These are phyloP conservation scores for Dolichomitus sp. DNA, from an alignment of 2,888 invertebrate genomes.

Conservation along the genomic window DNA sequence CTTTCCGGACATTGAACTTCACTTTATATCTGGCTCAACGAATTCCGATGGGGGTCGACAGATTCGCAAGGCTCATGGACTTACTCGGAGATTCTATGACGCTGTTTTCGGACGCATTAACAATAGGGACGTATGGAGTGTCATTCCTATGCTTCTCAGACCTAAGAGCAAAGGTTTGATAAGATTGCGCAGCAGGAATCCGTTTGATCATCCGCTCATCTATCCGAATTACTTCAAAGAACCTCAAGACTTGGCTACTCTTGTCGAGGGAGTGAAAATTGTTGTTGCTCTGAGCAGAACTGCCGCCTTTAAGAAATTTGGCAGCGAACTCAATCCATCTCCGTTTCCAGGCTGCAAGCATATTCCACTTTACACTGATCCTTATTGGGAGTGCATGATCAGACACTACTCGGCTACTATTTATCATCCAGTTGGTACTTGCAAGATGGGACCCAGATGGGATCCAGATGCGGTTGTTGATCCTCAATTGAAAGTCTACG, in stretches of 20 bases:
- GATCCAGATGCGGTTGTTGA: slow-evolving; percentile 95
- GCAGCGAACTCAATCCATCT: slow-evolving; percentile 90
- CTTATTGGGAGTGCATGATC: slow-evolving; percentile 96
- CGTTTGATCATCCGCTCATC: slow-evolving; percentile 95
- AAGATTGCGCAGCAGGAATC: slow-evolving; percentile 93
- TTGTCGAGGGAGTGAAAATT: slow-evolving; percentile 95
- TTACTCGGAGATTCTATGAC: slow-evolving; percentile 92
- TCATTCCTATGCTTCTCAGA: slow-evolving; percentile 94
- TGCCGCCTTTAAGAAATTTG: slow-evolving; percentile 91
- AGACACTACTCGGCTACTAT: slow-evolving; percentile 93
- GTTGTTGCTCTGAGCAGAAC: slow-evolving; percentile 93
- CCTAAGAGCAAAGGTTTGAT: slow-evolving; percentile 95
- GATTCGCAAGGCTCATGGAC: slow-evolving; percentile 92
- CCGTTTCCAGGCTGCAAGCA: slow-evolving; percentile 93
- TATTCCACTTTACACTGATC: slow-evolving; percentile 90
- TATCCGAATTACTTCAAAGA: slow-evolving; percentile 97
- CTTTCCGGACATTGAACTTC: slow-evolving; percentile 96
- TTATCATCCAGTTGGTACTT: slow-evolving; percentile 95
- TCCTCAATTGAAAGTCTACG: slow-evolving; percentile 92
- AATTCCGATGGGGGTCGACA: slow-evolving; percentile 95
- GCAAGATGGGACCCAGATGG: slow-evolving; percentile 96
- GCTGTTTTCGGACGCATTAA: slow-evolving; percentile 92
- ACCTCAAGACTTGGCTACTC: slow-evolving; percentile 92
- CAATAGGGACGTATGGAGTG: slow-evolving; percentile 93
- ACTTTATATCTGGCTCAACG: slow-evolving; percentile 95